These are phyloP conservation scores for Tinea trinotella DNA, from an alignment of 2,888 invertebrate species.

Conservation along the genomic window DNA sequence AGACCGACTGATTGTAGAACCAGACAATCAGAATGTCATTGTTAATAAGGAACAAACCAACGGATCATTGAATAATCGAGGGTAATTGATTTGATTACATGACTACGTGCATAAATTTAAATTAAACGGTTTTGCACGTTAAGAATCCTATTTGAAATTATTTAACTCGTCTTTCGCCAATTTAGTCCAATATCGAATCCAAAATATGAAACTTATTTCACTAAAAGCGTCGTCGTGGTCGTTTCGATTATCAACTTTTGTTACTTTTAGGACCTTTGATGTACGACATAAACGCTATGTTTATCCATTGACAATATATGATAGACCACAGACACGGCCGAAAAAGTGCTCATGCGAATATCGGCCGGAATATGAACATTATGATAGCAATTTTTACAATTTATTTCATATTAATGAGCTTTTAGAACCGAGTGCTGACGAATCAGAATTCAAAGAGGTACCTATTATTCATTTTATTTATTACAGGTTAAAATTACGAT, in stretches of 20 bases:
- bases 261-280: too few species aligned
- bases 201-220: too few species aligned
- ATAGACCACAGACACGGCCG: background rate
- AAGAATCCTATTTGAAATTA: too few species aligned
- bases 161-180: too few species aligned
- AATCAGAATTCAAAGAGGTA: too few species aligned
- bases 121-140: too few species aligned
- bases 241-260: too few species aligned
- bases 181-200: too few species aligned
- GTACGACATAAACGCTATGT: background rate
- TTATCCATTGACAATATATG: background rate
- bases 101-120: too few species aligned
- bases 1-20: slow-evolving; percentile 23
- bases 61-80: background rate
- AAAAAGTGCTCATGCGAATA: background rate
- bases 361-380: too few species aligned
- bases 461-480: background rate
- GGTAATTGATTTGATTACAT: too few species aligned
- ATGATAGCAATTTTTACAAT: background rate
- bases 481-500: background rate
- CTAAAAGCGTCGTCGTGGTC: too few species aligned
- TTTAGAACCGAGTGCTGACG: background rate
- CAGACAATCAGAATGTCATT: background rate
- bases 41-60: background rate
- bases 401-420: background rate